Evolutionary conservation across 2,797 vertebrate genomes (phyloP), one percentile per base, ranked within the genome.

Genomic region (Typhlichthys subterraneus): DNA sequence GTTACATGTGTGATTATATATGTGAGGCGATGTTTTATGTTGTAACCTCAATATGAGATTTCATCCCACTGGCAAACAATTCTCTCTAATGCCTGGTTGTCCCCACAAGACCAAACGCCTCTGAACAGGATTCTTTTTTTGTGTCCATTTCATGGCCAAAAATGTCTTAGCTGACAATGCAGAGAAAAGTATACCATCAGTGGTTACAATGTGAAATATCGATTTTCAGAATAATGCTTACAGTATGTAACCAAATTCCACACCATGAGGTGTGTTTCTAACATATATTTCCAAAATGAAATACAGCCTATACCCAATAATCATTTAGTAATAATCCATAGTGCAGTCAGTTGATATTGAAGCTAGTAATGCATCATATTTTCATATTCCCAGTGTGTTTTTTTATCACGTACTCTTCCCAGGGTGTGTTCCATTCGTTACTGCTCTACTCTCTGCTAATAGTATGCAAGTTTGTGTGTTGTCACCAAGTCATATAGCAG

Each of bases 391-490:
- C 2, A 13, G 31, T 0, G 19, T 4, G 2, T 46, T 65, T 56
- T 69, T 17, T 49, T 56, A 63, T 70, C 51, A 0, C 0, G 42
- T 29, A 53, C 17, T 19, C 63, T 48, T 63, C 59, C 72, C 53
- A 55, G 23, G 17, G 2, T 63, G 23, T 53, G 57, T 73, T 75
- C 75, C 59, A 69, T 50, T 71, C 49, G 66, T 19, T 14, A 38
- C 2, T 38, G 33, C 15, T 5, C 47, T 29, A 29, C 12, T 49
- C 47, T 3, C 14, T n/a, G 49, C 49, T 51, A 29, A 51, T 33
- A 33, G 31, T 33, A 5, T 38, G 14, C 15, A 15, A 15, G 49
- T 45, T 48, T 23, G 38, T 69, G 55, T 63, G 6, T 63, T 74
- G 55, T 48, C 23, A 69, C 46, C 69, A 69, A 81, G 49, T 63